A percentile compares a stretch with the other conserved stretches of the same genome.
Conservation (phyloP, 1,140 invertebrate species). For the Solen grandis region DNA sequence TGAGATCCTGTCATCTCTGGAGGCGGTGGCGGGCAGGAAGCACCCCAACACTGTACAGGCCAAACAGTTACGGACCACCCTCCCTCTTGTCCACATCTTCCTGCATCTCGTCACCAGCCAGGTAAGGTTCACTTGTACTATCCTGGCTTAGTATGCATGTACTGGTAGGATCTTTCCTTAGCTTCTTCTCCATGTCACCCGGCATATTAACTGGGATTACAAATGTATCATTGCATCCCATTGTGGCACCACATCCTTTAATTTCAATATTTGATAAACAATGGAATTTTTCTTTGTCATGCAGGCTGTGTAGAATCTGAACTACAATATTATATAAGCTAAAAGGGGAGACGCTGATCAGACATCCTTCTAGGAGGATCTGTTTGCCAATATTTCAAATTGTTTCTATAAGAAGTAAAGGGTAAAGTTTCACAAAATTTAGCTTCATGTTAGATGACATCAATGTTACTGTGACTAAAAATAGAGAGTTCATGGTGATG, state of each 20-base stretch:
- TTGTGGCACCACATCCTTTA: background rate
- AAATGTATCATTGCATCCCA: background rate
- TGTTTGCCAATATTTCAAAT: no score
- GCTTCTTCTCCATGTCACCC: background rate
- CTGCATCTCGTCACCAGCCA: constrained; percentile 75
- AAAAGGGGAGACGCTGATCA: no score
- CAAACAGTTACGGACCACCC: constrained; percentile 70
- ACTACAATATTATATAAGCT: no score
- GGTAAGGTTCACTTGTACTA: constrained; percentile 50
- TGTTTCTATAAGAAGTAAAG: no score
- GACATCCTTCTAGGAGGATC: no score
- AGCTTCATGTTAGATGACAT: no score
- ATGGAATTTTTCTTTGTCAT: no score
- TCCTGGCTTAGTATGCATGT: background rate
- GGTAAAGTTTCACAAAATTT: no score
- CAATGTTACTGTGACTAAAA: no score
- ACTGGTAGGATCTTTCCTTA: no score
- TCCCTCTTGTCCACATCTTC: constrained; percentile 74
- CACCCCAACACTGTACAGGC: constrained; percentile 75
- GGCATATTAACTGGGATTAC: background rate
- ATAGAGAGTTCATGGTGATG: no score
- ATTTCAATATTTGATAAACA: background rate
- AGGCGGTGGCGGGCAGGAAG: constrained; percentile 75
- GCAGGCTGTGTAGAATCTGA: no score
- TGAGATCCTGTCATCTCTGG: constrained; percentile 70